Conservation (phyloP, 2,888 invertebrate species). For the Sphinx pinastri region DNA sequence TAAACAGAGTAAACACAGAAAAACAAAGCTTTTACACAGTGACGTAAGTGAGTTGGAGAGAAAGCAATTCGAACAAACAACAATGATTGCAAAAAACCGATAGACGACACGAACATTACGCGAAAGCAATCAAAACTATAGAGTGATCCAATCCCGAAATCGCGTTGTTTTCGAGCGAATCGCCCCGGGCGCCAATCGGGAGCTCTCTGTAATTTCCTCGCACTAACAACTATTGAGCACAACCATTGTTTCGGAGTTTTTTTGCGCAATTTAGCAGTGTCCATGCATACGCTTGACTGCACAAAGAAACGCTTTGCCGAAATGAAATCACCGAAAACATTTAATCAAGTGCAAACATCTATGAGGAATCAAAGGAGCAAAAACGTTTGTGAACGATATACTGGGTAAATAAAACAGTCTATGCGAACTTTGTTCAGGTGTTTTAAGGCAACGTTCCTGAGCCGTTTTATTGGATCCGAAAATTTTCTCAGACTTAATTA, state of each 20-base stretch:
- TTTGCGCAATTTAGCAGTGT: slow-evolving; percentile 47
- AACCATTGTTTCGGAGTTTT: slow-evolving; percentile 58
- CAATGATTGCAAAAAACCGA: slow-evolving; percentile 42
- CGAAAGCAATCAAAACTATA: slow-evolving; percentile 72
- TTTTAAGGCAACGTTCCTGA: not conserved
- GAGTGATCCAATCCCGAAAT: slow-evolving; percentile 65
- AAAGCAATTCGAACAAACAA: slow-evolving; percentile 35
- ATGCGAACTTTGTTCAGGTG: not conserved
- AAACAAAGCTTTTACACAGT: slow-evolving; percentile 11
- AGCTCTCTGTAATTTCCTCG: slow-evolving; percentile 62
- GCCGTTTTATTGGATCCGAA: no score
- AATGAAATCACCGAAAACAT: slow-evolving; percentile 42
- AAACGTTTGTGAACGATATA: not conserved
- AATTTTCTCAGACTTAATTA: not conserved
- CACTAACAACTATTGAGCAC: slow-evolving; percentile 57
- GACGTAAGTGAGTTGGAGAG: slow-evolving; percentile 22
- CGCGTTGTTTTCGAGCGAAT: slow-evolving; percentile 59
- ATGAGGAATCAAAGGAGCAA: slow-evolving; percentile 4
- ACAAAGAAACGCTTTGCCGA: slow-evolving; percentile 37
- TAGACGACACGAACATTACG: slow-evolving; percentile 50
- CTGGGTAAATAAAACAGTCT: not conserved
- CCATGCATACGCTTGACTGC: slow-evolving; percentile 43
- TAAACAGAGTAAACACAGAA: slow-evolving; percentile 6
- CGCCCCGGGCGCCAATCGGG: slow-evolving; percentile 53
- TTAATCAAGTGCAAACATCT: slow-evolving; percentile 43